Evolutionary conservation across 2,797 vertebrate genomes (phyloP).

Genomic region (Hirundo rustica): DNA sequence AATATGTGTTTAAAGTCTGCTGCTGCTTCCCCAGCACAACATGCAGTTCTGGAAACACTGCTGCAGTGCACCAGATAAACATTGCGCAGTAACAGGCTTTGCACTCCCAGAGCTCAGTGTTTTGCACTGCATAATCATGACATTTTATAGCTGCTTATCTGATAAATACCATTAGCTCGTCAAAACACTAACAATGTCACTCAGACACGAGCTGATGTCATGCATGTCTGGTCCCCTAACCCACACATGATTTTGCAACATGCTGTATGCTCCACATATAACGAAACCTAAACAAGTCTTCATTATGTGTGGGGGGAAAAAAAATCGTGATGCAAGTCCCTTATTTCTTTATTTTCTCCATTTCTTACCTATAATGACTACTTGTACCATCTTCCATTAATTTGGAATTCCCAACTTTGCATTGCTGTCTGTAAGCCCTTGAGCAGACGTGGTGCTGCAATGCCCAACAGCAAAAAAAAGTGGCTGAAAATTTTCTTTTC

Average conservation of each 20-base stretch:
- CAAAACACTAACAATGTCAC: neutral
- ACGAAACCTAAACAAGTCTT: neutral
- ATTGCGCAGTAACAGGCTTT: neutral
- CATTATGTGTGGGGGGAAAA: fast-evolving
- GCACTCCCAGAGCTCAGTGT: neutral
- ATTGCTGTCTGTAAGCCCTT: neutral
- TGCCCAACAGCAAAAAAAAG: neutral
- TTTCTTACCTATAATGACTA: neutral
- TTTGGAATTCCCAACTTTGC: neutral
- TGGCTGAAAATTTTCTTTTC: neutral
- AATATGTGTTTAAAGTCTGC: neutral
- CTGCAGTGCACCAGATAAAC: neutral
- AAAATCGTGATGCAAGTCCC: neutral
- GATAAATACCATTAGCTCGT: neutral
- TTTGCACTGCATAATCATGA: neutral
- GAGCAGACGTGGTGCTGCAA: neutral
- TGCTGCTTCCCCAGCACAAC: slow-evolving; percentile 1
- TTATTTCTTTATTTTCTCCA: neutral
- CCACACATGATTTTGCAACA: neutral
- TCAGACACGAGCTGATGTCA: neutral
- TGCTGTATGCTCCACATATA: neutral
- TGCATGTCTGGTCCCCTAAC: neutral
- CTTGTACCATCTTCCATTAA: neutral
- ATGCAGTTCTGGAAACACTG: neutral
- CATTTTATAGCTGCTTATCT: neutral